phyloP scores from a whole-genome alignment of 2,113 vertebrate genomes.

The Cathartes aura region DNA sequence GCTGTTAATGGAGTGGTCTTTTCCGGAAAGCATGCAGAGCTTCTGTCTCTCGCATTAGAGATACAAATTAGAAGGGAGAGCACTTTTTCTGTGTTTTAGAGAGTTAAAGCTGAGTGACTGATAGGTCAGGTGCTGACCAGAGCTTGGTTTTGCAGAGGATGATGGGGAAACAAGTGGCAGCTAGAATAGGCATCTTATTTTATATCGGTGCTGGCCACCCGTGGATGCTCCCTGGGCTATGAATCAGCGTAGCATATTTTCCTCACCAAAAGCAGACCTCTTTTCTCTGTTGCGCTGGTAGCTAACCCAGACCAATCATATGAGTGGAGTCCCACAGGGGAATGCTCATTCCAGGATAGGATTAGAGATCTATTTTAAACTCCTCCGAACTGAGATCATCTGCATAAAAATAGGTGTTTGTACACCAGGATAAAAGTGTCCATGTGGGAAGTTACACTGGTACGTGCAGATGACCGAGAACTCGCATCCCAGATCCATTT shows the following conservation, averaged over 20 bases:
- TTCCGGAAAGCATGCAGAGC: background rate
- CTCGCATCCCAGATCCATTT: background rate
- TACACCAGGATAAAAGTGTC: background rate
- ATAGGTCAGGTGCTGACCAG: background rate
- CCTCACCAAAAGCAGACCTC: background rate
- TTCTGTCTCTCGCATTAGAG: background rate
- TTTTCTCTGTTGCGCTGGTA: background rate
- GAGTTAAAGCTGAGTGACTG: background rate
- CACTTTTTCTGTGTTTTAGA: background rate
- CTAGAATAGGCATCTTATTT: background rate
- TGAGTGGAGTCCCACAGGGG: background rate
- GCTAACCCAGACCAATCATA: background rate
- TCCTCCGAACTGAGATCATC: conserved; percentile 4
- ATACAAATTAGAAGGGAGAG: background rate
- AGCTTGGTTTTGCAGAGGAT: background rate
- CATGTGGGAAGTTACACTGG: background rate
- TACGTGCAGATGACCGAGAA: background rate
- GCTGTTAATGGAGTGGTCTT: background rate
- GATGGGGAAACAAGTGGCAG: background rate
- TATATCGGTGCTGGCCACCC: background rate
- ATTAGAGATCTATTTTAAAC: conserved; percentile 9
- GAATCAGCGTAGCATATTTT: background rate
- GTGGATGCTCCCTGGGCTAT: background rate
- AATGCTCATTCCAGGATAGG: background rate
- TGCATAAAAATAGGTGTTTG: background rate